Percentiles rank a stretch among this genome's conserved stretches.
These are phyloP conservation scores for Melospiza melodia DNA, from an alignment of 2,113 vertebrate genomes.

Conservation along the genomic window DNA sequence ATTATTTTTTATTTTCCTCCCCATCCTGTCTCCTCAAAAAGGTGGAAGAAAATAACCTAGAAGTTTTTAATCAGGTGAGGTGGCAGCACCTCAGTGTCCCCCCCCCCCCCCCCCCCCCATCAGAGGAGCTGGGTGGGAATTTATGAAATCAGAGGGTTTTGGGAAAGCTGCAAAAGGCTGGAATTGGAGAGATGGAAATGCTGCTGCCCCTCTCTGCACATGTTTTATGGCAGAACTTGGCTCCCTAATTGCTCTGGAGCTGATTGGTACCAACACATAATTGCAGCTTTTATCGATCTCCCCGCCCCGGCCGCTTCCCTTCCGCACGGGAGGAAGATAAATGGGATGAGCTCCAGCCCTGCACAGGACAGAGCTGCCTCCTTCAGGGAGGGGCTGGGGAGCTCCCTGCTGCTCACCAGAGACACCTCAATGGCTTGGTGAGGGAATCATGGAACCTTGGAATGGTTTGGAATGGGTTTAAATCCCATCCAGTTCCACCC, in stretches of 20 bases:
- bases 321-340: neutral
- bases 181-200: neutral
- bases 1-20: neutral
- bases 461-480: neutral
- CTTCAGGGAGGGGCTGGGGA: no score
- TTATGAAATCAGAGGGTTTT: no score
- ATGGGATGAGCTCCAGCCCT: neutral
- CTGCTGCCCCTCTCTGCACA: neutral
- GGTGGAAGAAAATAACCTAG: accelerated
- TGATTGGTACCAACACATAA: neutral
- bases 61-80: neutral
- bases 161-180: neutral
- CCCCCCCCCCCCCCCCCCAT: accelerated
- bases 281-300: neutral
- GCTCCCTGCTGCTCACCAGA: accelerated
- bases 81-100: neutral
- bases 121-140: neutral
- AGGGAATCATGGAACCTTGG: accelerated
- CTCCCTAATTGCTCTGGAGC: conserved; percentile 22
- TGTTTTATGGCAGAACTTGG: neutral
- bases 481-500: accelerated
- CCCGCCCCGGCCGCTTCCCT: neutral
- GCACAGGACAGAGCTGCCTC: neutral
- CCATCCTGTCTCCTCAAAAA: neutral
- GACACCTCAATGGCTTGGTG: accelerated